phyloP scores from a whole-genome alignment of 2,888 invertebrate species.

The Drosophila monieri region DNA sequence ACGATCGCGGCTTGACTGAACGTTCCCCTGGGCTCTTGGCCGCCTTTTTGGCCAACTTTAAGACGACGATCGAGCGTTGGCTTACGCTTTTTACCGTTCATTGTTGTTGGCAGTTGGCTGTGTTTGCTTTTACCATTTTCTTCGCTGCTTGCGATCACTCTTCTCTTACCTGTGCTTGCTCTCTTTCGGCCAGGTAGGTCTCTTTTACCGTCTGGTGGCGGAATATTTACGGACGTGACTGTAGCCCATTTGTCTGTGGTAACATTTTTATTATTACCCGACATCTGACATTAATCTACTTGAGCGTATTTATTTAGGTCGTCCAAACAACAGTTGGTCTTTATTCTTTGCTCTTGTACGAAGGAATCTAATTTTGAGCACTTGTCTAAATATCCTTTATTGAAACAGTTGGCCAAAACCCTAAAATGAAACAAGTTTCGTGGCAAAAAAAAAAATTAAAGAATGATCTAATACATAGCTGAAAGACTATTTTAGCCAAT shows the following conservation, averaged over 20 bases:
- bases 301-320: conserved; percentile 62
- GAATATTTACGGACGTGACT: conserved; percentile 51
- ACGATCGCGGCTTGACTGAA: conserved; percentile 83
- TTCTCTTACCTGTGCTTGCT: conserved; percentile 18
- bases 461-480: conserved; percentile 1
- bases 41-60: conserved; percentile 78
- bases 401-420: conserved; percentile 33
- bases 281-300: conserved; percentile 56
- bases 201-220: conserved; percentile 7
- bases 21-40: conserved; percentile 74
- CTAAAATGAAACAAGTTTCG: not conserved
- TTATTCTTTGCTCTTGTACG: conserved; percentile 5
- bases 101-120: conserved; percentile 25
- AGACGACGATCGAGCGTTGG: conserved; percentile 42
- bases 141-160: conserved; percentile 58
- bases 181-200: conserved; percentile 40
- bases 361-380: conserved; percentile 20
- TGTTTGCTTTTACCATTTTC: conserved; percentile 73
- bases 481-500: conserved; percentile 5
- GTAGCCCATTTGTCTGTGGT: conserved; percentile 60
- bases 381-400: conserved; percentile 40
- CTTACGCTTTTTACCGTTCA: conserved; percentile 45
- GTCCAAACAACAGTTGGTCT: conserved; percentile 50
- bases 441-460: conserved; percentile 12
- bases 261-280: conserved; percentile 47